Conservation (phyloP, 2,113 vertebrate genomes). For the Arothron firmamentum region DNA sequence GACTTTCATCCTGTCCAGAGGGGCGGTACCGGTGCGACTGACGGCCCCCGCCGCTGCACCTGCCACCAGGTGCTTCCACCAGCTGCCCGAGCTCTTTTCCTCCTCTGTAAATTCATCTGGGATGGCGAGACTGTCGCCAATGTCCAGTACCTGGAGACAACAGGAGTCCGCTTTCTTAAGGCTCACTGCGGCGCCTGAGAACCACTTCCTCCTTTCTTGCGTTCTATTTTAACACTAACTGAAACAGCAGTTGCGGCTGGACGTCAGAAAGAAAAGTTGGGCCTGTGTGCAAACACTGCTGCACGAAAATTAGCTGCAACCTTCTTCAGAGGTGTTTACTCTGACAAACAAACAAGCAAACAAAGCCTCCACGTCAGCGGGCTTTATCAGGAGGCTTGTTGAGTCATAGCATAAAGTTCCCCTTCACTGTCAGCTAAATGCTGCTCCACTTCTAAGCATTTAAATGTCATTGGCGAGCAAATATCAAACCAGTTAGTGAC, state of each 20-base stretch:
- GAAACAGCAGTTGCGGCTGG: too few relatives aligned
- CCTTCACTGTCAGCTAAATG: not conserved
- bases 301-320: not conserved
- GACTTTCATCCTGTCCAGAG: conserved; percentile 89
- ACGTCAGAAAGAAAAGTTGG: too few relatives aligned
- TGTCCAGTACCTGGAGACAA: conserved; percentile 83
- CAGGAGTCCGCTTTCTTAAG: conserved; percentile 9
- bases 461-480: not conserved
- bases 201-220: conserved; percentile 35
- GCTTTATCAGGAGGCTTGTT: conserved; percentile 11
- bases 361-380: conserved; percentile 11
- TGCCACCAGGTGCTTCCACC: conserved; percentile 90
- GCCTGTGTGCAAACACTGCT: not conserved
- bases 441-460: not conserved
- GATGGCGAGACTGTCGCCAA: conserved; percentile 88
- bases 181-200: not conserved
- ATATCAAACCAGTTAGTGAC: not conserved
- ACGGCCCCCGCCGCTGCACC: conserved; percentile 86
- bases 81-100: conserved; percentile 85
- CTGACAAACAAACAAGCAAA: conserved; percentile 7
- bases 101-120: conserved; percentile 94
- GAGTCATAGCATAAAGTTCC: conserved; percentile 20
- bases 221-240: not conserved
- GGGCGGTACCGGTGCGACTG: conserved; percentile 90
- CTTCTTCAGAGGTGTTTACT: not conserved